Evolutionary conservation across 2,797 vertebrate species (phyloP).

Genomic region (Liasis olivaceus): DNA sequence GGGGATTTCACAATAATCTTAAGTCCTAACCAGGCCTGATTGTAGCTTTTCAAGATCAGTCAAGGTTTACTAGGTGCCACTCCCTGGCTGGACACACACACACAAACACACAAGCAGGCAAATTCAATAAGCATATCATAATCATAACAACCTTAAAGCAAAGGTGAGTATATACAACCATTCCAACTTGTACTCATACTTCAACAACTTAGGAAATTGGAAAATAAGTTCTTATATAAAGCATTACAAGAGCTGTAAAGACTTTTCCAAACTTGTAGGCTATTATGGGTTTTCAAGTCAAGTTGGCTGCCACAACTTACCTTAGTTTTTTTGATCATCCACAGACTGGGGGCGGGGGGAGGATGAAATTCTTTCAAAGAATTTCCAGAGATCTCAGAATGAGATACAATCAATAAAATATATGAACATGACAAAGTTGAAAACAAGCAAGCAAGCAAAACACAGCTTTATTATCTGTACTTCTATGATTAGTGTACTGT

Average conservation of each 20-base stretch:
- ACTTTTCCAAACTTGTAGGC: background rate
- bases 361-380: background rate
- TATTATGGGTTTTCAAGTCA: background rate
- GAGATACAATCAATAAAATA: too few relatives aligned
- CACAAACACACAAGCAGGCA: too few relatives aligned
- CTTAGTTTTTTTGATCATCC: background rate
- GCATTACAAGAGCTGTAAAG: background rate
- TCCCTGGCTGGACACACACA: background rate
- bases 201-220: background rate
- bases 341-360: background rate
- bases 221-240: background rate
- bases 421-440: too few relatives aligned
- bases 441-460: background rate
- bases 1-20: too few relatives aligned
- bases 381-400: too few relatives aligned
- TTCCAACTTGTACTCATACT: background rate
- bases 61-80: background rate
- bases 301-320: background rate
- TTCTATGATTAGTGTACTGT: background rate
- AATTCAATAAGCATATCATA: background rate
- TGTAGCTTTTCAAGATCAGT: background rate
- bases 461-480: background rate
- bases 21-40: background rate
- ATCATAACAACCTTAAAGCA: background rate
- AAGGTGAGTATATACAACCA: background rate